Percentiles rank a stretch among this genome's conserved stretches.
These are phyloP conservation scores for Tridacna gigas DNA, from an alignment of 2,888 invertebrate species.

Conservation along the genomic window DNA sequence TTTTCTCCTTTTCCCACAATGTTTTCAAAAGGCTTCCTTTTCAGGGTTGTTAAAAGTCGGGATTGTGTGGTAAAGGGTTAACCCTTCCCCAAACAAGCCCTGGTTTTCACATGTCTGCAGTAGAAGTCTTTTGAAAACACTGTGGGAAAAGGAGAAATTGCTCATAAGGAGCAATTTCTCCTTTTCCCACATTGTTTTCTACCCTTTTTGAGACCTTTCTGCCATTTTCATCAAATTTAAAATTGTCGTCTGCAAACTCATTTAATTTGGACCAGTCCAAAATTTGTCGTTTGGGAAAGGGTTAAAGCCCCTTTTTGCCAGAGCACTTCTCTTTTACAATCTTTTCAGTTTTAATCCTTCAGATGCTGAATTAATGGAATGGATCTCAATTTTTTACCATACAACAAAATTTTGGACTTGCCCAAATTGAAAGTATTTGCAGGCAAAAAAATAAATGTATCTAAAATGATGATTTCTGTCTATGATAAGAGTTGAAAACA, in stretches of 20 bases:
- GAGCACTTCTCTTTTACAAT: too few relatives aligned
- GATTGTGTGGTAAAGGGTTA: neutral
- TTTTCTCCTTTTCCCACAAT: constrained; percentile 15
- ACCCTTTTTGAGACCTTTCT: neutral
- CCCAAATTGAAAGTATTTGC: too few relatives aligned
- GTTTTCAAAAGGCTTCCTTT: neutral
- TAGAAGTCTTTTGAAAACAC: neutral
- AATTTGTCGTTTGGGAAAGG: neutral
- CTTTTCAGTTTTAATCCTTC: too few relatives aligned
- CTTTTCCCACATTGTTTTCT: neutral
- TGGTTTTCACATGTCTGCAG: neutral
- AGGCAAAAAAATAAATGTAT: too few relatives aligned
- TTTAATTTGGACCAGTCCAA: too few relatives aligned
- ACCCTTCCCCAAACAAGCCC: neutral
- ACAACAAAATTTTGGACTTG: neutral
- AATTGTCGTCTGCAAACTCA: neutral
- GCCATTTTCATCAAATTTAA: neutral
- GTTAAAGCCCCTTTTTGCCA: too few relatives aligned
- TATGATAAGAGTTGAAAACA: neutral
- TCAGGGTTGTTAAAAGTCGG: neutral
- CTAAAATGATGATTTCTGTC: too few relatives aligned
- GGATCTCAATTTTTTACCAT: neutral
- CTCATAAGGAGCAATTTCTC: constrained; percentile 1
- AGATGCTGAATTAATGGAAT: too few relatives aligned
- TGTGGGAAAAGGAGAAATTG: constrained; percentile 8